These are phyloP conservation scores for Chanos chanos DNA, from an alignment of 2,797 vertebrate species.

Conservation along the genomic window DNA sequence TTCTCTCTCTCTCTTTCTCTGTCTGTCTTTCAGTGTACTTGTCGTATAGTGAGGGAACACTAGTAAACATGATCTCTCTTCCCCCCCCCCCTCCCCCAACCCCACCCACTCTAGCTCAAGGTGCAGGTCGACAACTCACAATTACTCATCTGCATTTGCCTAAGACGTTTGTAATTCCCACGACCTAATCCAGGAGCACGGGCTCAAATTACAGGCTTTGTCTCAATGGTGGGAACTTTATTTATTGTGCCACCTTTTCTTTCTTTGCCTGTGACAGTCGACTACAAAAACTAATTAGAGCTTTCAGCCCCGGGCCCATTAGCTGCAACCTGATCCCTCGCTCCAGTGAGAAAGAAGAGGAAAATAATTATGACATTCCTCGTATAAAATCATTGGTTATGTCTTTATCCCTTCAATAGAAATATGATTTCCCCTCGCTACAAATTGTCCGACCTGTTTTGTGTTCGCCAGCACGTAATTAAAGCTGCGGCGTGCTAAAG, in stretches of 20 bases:
- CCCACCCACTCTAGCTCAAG: conserved; percentile 54
- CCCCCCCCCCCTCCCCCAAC: conserved; percentile 48
- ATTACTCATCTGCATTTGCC: conserved; percentile 68
- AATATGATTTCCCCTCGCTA: conserved; percentile 91
- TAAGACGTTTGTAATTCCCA: conserved; percentile 80
- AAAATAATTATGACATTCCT: conserved; percentile 91
- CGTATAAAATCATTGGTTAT: conserved; percentile 91
- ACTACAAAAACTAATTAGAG: conserved; percentile 90
- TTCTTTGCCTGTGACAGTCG: conserved; percentile 78
- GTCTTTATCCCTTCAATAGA: conserved; percentile 84
- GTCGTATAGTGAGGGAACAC: conserved; percentile 54
- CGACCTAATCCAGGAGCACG: conserved; percentile 79
- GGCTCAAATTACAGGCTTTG: conserved; percentile 86
- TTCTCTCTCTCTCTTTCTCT: neutral
- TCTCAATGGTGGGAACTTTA: conserved; percentile 79
- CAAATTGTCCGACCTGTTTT: conserved; percentile 93
- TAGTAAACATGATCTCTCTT: conserved; percentile 72
- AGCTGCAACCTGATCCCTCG: conserved; percentile 82
- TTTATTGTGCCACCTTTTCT: conserved; percentile 85
- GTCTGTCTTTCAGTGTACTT: conserved; percentile 3
- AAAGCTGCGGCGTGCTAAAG: conserved; percentile 86
- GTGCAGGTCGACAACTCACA: conserved; percentile 72
- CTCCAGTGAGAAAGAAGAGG: conserved; percentile 59
- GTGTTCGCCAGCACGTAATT: conserved; percentile 92
- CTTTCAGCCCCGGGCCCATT: conserved; percentile 82